A percentile compares a stretch with the other conserved stretches of the same genome.
Evolutionary conservation across 2,113 vertebrate species (phyloP).

Genomic region (Cyphomyrus plagiostoma): DNA sequence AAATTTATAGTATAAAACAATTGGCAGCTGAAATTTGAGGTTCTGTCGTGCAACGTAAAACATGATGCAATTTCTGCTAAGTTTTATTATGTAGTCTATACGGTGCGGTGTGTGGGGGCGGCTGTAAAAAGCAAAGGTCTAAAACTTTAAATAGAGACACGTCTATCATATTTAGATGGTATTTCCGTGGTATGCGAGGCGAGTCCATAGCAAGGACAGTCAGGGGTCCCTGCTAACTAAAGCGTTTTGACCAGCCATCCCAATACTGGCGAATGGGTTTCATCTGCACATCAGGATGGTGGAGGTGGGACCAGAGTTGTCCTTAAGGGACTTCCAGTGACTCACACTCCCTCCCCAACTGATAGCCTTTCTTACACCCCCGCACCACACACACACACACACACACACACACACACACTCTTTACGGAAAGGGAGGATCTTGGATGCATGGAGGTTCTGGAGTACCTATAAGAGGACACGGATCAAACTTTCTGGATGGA

Average conservation of each 20-base stretch:
- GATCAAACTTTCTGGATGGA: not conserved
- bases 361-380: not conserved
- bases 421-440: not conserved
- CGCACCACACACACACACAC: not conserved
- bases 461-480: not conserved
- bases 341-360: not conserved
- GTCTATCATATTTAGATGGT: not conserved
- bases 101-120: not conserved
- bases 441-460: not conserved
- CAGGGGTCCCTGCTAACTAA: not conserved
- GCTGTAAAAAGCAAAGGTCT: not conserved
- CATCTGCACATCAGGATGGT: not conserved
- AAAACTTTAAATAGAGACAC: not conserved
- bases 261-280: not conserved
- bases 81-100: not conserved
- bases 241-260: not conserved
- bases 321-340: not conserved
- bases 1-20: not conserved
- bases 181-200: not conserved
- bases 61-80: not conserved
- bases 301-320: not conserved
- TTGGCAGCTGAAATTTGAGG: not conserved
- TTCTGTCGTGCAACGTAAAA: not conserved
- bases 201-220: not conserved
- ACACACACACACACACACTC: not conserved